Conservation (phyloP, 2,797 vertebrate genomes). For the Xenops minutus region DNA sequence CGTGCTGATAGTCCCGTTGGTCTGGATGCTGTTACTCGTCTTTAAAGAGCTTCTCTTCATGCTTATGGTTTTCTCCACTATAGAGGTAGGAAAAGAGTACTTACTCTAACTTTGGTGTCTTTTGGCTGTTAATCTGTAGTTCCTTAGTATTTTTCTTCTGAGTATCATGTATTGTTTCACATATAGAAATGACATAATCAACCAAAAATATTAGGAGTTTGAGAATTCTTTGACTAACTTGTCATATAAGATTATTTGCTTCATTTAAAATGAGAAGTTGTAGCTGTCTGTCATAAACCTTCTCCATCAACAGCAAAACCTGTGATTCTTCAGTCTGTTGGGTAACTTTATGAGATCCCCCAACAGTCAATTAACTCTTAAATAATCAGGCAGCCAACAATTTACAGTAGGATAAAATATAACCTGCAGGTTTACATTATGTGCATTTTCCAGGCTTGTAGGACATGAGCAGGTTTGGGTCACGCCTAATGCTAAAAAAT, state of each 20-base stretch:
- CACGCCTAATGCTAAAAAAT: neutral
- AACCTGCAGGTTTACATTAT: neutral
- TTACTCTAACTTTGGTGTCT: neutral
- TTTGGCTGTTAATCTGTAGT: neutral
- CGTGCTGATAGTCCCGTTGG: neutral
- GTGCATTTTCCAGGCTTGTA: neutral
- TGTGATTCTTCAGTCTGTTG: neutral
- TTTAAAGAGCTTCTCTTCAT: neutral
- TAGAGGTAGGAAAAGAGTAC: neutral
- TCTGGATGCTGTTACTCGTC: neutral
- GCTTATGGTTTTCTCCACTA: neutral
- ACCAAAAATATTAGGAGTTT: neutral
- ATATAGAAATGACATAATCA: neutral
- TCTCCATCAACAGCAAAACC: neutral
- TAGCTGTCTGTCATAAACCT: neutral
- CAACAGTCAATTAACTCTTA: neutral
- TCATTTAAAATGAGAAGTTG: conserved; percentile 23
- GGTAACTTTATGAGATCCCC: neutral
- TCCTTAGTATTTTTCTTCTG: neutral
- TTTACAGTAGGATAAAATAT: neutral
- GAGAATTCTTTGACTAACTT: neutral
- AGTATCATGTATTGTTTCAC: neutral
- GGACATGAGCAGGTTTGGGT: neutral
- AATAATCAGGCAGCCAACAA: neutral
- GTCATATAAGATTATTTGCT: neutral